Percentiles rank a stretch among this genome's conserved stretches.
These are phyloP conservation scores for Tinea trinotella DNA, from an alignment of 2,888 invertebrate genomes.

Conservation along the genomic window DNA sequence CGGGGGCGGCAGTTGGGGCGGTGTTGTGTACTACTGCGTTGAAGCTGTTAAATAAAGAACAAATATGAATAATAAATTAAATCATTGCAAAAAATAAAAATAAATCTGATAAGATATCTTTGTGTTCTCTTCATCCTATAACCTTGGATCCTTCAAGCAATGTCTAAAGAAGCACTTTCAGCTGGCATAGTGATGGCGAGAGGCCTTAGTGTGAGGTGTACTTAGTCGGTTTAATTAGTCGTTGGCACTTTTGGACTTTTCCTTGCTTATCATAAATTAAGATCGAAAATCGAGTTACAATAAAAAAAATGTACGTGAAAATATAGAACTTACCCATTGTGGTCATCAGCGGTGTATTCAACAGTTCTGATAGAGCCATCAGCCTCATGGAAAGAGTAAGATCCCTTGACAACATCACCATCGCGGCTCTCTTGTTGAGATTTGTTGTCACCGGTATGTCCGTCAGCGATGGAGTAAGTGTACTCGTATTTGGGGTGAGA, in stretches of 20 bases:
- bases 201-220: too few relatives aligned
- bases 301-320: too few relatives aligned
- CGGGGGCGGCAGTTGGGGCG: conserved; percentile 39
- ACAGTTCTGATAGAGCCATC: conserved; percentile 71
- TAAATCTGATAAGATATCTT: too few relatives aligned
- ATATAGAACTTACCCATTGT: conserved; percentile 42
- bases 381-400: conserved; percentile 68
- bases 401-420: conserved; percentile 69
- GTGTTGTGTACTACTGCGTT: conserved; percentile 52
- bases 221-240: too few relatives aligned
- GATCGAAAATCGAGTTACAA: background rate
- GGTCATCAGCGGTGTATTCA: conserved; percentile 67
- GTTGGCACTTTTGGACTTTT: too few relatives aligned
- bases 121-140: background rate
- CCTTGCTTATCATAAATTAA: too few relatives aligned
- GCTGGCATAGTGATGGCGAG: too few relatives aligned
- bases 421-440: conserved; percentile 66
- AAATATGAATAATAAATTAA: background rate
- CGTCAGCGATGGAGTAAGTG: conserved; percentile 69
- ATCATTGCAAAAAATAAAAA: background rate
- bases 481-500: conserved; percentile 63
- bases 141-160: too few relatives aligned
- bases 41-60: conserved; percentile 27
- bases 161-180: too few relatives aligned
- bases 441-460: conserved; percentile 72